A percentile compares a stretch with the other conserved stretches of the same genome.
phyloP scores from a whole-genome alignment of 1,140 invertebrate species.

The Heliconius eleuchia region DNA sequence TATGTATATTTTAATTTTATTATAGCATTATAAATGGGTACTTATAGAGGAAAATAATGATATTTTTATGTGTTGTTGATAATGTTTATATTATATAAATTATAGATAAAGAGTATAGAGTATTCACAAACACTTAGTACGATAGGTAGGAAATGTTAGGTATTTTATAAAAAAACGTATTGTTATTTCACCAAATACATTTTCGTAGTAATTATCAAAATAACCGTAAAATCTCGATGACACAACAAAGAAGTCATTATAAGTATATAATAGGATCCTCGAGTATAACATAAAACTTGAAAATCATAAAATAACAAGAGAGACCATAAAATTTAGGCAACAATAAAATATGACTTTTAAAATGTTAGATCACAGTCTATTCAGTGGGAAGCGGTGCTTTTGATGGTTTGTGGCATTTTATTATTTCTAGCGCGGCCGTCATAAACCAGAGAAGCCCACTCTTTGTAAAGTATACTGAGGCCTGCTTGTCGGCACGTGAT shows the following conservation, averaged over 20 bases:
- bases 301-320: conserved; percentile 47
- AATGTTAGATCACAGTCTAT: conserved; percentile 58
- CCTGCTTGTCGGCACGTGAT: conserved; percentile 68
- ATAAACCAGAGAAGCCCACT: conserved; percentile 49
- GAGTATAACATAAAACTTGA: conserved; percentile 31
- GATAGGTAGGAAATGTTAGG: background rate
- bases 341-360: conserved; percentile 68
- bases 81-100: no score
- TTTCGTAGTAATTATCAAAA: conserved; percentile 8
- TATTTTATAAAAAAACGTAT: background rate
- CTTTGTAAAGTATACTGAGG: conserved; percentile 28
- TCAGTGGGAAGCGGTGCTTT: conserved; percentile 43
- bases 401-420: conserved; percentile 50
- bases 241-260: conserved; percentile 50
- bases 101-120: no score
- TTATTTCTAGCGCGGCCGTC: conserved; percentile 60
- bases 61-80: no score
- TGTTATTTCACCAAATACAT: background rate
- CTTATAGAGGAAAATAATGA: no score
- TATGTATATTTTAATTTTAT: background rate
- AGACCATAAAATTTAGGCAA: conserved; percentile 52
- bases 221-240: conserved; percentile 62
- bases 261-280: background rate
- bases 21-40: no score
- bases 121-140: no score